A percentile compares a stretch with the other conserved stretches of the same genome.
Conservation (phyloP, 2,113 vertebrate genomes). For the Hyperopisus bebe region DNA sequence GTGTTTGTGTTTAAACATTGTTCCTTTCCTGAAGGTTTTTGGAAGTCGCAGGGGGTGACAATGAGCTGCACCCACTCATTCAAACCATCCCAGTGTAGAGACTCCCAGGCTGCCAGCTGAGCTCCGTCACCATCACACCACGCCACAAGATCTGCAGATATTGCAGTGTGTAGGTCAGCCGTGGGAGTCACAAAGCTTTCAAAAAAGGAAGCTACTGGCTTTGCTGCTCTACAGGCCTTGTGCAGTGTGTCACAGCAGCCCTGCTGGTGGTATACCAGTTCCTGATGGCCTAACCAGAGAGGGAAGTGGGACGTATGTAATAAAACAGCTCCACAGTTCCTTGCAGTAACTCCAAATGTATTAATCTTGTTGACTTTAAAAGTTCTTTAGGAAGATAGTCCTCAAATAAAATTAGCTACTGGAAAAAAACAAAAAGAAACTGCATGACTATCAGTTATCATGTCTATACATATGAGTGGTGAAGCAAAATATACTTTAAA, state of each 20-base stretch:
- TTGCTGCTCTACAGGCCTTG: neutral
- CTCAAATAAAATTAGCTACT: neutral
- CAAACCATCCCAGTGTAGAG: neutral
- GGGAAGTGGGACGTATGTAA: neutral
- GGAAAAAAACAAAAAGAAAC: neutral
- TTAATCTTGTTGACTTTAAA: neutral
- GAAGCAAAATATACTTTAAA: neutral
- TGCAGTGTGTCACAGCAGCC: neutral
- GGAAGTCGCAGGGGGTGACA: neutral
- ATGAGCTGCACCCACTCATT: neutral
- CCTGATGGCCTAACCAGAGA: neutral
- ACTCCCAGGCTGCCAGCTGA: neutral
- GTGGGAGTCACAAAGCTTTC: neutral
- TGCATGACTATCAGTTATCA: neutral
- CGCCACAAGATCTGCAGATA: neutral
- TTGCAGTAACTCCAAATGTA: neutral
- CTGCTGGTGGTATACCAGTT: neutral
- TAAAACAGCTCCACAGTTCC: neutral
- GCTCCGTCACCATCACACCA: neutral
- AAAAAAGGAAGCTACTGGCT: neutral
- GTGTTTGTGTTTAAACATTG: neutral
- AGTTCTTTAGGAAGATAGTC: neutral
- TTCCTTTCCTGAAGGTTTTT: neutral
- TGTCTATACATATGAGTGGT: neutral
- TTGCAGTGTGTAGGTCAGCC: neutral